Base-by-base conservation (phyloP, 2,797 vertebrate genomes). In the Siniperca undulata region DNA sequence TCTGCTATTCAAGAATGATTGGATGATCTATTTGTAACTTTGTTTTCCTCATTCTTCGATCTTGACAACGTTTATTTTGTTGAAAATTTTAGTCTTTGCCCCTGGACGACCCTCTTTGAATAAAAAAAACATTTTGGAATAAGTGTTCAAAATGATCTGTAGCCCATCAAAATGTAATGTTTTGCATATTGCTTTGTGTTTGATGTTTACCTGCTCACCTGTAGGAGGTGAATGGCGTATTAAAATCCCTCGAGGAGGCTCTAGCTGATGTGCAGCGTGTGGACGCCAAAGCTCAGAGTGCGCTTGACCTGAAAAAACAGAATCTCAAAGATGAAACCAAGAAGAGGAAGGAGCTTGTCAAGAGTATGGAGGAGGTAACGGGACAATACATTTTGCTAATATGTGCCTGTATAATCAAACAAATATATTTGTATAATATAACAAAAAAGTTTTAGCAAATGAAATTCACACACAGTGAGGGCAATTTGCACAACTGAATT, bases 261-360 rank as follows among this genome's bases (percentile, higher is more conserved):
- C 87, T 99, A 50, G 94, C 97, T 74, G 97, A 98, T 56, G 92
- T 94, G 30, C 97, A 99, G 74, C 96, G 96, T 80, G 92, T 95
- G 71, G 94, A 97, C 44, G 92, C 97, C 53, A 99, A 97, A 94
- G 96, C 95, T 84, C 97, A 94, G 93, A 99, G 98, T 85, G 89
- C 96, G 0, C 94, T 99, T 74, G 97, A 98, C 89, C 91, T 98
- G 65, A 97, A 97, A 90, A 99, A 97, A 84, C 96, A 98, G 91
- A 98, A 97, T 87, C 88, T 99, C 58, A 93, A 95, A 81, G 95
- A 91, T 86, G 98, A 99, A 96, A 94, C 93, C 81, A 95, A 96
- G 83, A 99, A 97, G 84, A 91, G 91, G 38, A 95, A 95, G 53
- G 96, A 97, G 65, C 91, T 99, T 27, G 85, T 97, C 22, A 97